These are phyloP conservation scores for Actias luna DNA, from an alignment of 2,888 invertebrate genomes.

Conservation along the genomic window DNA sequence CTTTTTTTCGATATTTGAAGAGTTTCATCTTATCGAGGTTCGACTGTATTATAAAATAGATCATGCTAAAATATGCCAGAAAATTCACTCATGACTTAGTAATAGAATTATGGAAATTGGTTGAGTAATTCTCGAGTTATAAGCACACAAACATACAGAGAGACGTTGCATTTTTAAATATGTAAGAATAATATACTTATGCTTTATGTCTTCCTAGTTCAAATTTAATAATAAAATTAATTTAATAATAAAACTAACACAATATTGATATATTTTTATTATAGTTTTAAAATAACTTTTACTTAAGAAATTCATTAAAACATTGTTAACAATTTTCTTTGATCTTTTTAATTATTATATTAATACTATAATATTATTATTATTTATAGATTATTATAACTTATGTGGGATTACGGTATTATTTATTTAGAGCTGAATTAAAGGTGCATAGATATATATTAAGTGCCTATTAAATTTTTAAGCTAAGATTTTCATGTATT, in stretches of 20 bases:
- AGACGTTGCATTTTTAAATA: too few relatives aligned
- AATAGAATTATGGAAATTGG: too few relatives aligned
- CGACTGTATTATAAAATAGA: too few relatives aligned
- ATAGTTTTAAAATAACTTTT: background rate
- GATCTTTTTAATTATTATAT: constrained; percentile 35
- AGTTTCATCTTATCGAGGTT: too few relatives aligned
- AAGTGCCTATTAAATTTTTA: constrained; percentile 8
- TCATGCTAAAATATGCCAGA: too few relatives aligned
- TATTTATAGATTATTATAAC: background rate
- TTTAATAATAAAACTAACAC: background rate
- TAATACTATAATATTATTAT: background rate
- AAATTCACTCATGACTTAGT: too few relatives aligned
- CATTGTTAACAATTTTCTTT: constrained; percentile 29
- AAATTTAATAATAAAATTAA: background rate
- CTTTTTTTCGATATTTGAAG: too few relatives aligned
- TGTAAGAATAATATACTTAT: background rate
- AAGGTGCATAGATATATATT: constrained; percentile 56
- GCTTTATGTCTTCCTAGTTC: background rate
- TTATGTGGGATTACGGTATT: constrained; percentile 1
- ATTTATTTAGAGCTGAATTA: constrained; percentile 59
- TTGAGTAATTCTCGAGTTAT: too few relatives aligned
- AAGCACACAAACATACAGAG: too few relatives aligned
- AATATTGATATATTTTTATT: background rate
- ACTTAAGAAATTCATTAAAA: constrained; percentile 9
- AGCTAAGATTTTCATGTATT: constrained; percentile 18